These are phyloP conservation scores for Saxidomus purpurata DNA, from an alignment of 1,140 invertebrate genomes.

Conservation along the genomic window DNA sequence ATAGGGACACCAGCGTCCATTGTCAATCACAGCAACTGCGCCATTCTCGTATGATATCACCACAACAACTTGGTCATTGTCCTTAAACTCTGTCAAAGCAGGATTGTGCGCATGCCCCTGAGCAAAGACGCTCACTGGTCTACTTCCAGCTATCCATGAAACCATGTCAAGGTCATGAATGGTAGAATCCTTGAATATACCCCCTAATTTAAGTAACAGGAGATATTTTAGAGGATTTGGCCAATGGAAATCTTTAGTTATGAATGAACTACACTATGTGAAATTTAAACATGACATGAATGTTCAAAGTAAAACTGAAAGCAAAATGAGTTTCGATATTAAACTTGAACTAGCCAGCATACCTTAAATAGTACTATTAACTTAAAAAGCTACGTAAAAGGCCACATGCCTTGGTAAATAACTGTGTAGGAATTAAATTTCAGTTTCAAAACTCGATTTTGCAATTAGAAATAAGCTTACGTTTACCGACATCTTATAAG, in stretches of 20 bases:
- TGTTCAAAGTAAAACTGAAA: too few species aligned
- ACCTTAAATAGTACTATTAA: too few species aligned
- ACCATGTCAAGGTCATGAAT: constrained; percentile 91
- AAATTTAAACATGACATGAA: too few species aligned
- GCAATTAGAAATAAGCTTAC: too few species aligned
- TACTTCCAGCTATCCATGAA: constrained; percentile 89
- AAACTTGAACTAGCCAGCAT: too few species aligned
- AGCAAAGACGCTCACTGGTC: constrained; percentile 88
- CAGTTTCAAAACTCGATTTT: too few species aligned
- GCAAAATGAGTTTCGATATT: too few species aligned
- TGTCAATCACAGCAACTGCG: constrained; percentile 89
- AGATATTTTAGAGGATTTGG: neutral
- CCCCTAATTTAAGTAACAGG: constrained; percentile 88
- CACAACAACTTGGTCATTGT: constrained; percentile 90
- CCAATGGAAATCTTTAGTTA: neutral
- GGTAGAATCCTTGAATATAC: constrained; percentile 92
- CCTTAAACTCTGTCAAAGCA: constrained; percentile 89
- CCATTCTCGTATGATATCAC: constrained; percentile 90
- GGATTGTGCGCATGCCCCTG: constrained; percentile 87
- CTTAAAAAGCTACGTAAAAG: too few species aligned
- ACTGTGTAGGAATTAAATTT: too few species aligned
- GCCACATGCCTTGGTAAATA: too few species aligned
- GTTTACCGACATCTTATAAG: too few species aligned
- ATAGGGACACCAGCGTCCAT: constrained; percentile 89
- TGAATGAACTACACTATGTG: neutral